phyloP scores from a whole-genome alignment of 1,140 invertebrate genomes.

The Sinonovacula constricta region DNA sequence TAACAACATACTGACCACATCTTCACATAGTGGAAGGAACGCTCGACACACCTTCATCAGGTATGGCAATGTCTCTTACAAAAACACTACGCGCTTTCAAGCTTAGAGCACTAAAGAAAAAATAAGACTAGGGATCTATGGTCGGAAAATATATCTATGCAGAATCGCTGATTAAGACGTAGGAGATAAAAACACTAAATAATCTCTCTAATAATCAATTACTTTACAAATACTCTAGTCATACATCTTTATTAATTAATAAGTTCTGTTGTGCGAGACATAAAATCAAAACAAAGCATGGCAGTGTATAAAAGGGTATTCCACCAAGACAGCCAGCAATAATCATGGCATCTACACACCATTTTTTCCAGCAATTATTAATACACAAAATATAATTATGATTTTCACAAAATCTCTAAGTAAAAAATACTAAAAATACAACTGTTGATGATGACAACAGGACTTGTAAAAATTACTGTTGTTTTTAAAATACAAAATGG shows the following conservation, averaged over 20 bases:
- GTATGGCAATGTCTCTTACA: constrained; percentile 89
- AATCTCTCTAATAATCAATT: too few relatives aligned
- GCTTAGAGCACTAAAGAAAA: constrained; percentile 86
- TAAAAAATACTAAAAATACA: not conserved
- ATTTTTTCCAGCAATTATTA: too few relatives aligned
- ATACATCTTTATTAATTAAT: not conserved
- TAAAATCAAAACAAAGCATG: not conserved
- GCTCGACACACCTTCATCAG: constrained; percentile 92
- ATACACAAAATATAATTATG: too few relatives aligned
- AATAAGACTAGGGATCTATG: constrained; percentile 32
- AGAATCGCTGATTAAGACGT: not conserved
- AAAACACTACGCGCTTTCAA: constrained; percentile 87
- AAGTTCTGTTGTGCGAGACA: not conserved
- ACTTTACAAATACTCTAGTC: not conserved
- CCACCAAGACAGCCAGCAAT: too few relatives aligned
- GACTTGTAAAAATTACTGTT: not conserved
- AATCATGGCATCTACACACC: too few relatives aligned
- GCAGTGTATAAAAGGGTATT: too few relatives aligned
- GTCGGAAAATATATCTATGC: not conserved
- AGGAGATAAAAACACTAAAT: not conserved
- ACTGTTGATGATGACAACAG: not conserved
- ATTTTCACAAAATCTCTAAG: not conserved
- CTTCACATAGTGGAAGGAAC: constrained; percentile 95
- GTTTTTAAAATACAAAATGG: not conserved
- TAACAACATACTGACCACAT: constrained; percentile 90